These are phyloP conservation scores for Ginglymostoma cirratum DNA, from an alignment of 2,113 vertebrate species.

Conservation along the genomic window DNA sequence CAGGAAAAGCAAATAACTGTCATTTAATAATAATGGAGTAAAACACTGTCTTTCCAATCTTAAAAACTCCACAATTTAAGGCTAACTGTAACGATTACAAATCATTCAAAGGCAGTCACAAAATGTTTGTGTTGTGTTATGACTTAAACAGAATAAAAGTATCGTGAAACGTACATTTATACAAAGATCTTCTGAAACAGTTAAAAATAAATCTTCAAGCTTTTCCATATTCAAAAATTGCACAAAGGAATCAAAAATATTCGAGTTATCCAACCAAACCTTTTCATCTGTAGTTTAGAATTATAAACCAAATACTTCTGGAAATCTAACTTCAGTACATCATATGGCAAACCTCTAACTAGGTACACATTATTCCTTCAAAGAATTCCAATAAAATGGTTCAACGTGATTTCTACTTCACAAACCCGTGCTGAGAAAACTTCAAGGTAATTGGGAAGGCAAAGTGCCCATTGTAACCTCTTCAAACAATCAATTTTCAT, in stretches of 20 bases:
- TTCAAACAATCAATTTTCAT: too few species aligned
- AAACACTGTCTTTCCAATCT: background rate
- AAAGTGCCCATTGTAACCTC: too few species aligned
- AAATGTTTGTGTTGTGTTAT: background rate
- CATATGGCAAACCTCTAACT: too few species aligned
- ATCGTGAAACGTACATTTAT: background rate
- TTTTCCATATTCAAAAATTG: background rate
- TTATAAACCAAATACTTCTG: too few species aligned
- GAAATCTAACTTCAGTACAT: too few species aligned
- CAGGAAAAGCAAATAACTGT: background rate
- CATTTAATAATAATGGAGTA: background rate
- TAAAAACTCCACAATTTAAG: background rate
- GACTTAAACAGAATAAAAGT: background rate
- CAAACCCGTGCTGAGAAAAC: too few species aligned
- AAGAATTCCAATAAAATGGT: too few species aligned
- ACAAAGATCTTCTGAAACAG: background rate
- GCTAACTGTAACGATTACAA: background rate
- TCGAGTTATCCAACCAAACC: background rate
- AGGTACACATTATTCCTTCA: too few species aligned
- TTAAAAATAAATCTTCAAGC: background rate
- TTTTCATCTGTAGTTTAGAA: background rate
- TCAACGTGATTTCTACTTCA: too few species aligned
- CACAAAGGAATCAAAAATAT: background rate
- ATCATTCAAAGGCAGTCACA: background rate
- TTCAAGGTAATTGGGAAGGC: too few species aligned